These are phyloP conservation scores for Folsomia manolachei DNA, from an alignment of 2,888 invertebrate species.

Conservation along the genomic window DNA sequence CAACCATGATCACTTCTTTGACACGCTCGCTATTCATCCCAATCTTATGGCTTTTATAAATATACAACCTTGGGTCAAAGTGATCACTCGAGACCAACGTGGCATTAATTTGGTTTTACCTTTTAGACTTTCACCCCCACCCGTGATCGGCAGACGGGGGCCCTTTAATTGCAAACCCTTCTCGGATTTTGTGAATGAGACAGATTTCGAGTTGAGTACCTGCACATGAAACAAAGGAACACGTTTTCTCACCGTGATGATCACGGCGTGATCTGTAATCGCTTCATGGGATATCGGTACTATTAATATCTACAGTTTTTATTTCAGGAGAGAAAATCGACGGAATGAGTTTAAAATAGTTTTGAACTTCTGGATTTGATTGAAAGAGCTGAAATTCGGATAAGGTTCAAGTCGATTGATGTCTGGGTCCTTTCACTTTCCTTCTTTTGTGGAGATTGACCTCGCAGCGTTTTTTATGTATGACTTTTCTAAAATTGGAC, in stretches of 20 bases:
- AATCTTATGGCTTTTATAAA: not conserved
- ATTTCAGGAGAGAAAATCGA: not conserved
- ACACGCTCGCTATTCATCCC: no score
- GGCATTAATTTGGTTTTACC: not conserved
- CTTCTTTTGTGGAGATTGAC: no score
- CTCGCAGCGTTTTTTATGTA: not conserved
- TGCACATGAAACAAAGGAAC: no score
- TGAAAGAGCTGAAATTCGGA: not conserved
- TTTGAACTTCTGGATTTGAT: not conserved
- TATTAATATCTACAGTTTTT: not conserved
- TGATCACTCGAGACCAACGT: not conserved
- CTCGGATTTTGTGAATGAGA: not conserved
- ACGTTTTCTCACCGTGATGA: not conserved
- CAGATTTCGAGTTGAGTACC: no score
- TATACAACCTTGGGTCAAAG: not conserved
- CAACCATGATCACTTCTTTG: no score
- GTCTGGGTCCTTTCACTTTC: not conserved
- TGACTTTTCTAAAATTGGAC: not conserved
- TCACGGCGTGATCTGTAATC: not conserved
- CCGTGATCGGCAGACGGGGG: not conserved
- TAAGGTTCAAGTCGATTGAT: not conserved
- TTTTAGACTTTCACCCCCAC: not conserved
- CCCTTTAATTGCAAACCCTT: no score
- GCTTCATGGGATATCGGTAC: not conserved
- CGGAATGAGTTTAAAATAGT: no score